Evolutionary conservation across 2,888 invertebrate species (phyloP).

Genomic region (Himalopsyche tibetana): DNA sequence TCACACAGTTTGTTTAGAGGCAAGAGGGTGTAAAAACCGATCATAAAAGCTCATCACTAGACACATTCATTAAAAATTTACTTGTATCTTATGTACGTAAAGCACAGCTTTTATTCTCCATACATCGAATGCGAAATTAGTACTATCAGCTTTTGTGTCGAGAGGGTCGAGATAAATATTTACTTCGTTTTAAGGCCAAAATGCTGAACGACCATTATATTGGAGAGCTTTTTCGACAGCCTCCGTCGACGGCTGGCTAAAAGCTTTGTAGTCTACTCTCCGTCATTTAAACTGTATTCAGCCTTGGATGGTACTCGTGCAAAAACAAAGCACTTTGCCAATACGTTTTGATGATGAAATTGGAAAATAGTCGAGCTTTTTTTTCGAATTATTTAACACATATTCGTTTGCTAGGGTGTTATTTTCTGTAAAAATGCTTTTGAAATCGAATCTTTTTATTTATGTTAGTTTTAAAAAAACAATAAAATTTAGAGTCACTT

Average conservation of each 20-base stretch:
- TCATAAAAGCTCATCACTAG: too few relatives aligned
- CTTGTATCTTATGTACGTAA: too few relatives aligned
- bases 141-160: conserved; percentile 19
- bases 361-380: neutral
- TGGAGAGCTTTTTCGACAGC: conserved; percentile 56
- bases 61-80: too few relatives aligned
- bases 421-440: too few relatives aligned
- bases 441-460: too few relatives aligned
- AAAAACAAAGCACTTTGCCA: conserved; percentile 14
- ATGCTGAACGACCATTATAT: conserved; percentile 49
- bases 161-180: conserved; percentile 36
- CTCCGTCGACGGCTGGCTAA: conserved; percentile 23
- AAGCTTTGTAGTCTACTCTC: conserved; percentile 37
- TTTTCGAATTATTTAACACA: neutral
- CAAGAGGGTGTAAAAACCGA: too few relatives aligned
- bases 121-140: neutral
- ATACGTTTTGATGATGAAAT: neutral
- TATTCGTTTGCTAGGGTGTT: too few relatives aligned
- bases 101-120: neutral
- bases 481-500: too few relatives aligned
- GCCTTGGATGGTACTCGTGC: conserved; percentile 20
- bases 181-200: conserved; percentile 44
- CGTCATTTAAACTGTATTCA: conserved; percentile 22
- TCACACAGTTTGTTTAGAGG: too few relatives aligned
- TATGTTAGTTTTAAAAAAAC: too few relatives aligned